Evolutionary conservation across 2,113 vertebrate genomes (phyloP).

Genomic region (Laticauda laticaudata): DNA sequence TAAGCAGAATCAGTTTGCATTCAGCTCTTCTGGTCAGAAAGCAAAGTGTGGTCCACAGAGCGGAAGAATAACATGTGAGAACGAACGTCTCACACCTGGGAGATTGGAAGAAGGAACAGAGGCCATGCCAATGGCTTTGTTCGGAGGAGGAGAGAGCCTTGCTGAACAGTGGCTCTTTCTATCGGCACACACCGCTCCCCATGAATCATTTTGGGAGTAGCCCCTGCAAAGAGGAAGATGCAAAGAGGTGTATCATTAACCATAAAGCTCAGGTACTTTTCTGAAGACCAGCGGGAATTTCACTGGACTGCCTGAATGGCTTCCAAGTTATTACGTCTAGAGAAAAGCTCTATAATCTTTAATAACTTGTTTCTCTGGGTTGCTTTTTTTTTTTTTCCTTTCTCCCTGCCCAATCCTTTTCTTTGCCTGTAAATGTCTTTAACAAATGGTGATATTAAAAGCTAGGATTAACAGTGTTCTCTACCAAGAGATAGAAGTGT

Average conservation of each 20-base stretch:
- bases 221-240: neutral
- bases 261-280: neutral
- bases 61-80: neutral
- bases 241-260: neutral
- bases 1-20: conserved; percentile 20
- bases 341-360: neutral
- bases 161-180: neutral
- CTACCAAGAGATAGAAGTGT: neutral
- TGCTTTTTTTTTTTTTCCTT: neutral
- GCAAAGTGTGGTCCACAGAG: neutral
- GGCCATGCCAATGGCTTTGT: neutral
- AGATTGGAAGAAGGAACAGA: neutral
- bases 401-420: neutral
- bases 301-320: neutral
- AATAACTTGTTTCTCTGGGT: neutral
- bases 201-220: neutral
- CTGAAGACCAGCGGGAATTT: neutral
- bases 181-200: neutral
- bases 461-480: neutral
- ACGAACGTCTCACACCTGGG: neutral
- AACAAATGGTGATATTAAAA: neutral
- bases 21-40: neutral
- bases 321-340: neutral
- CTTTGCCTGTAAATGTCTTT: neutral
- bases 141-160: neutral